A percentile compares a stretch with the other conserved stretches of the same genome.
phyloP scores from a whole-genome alignment of 2,888 invertebrate species.

The Pteria penguin region DNA sequence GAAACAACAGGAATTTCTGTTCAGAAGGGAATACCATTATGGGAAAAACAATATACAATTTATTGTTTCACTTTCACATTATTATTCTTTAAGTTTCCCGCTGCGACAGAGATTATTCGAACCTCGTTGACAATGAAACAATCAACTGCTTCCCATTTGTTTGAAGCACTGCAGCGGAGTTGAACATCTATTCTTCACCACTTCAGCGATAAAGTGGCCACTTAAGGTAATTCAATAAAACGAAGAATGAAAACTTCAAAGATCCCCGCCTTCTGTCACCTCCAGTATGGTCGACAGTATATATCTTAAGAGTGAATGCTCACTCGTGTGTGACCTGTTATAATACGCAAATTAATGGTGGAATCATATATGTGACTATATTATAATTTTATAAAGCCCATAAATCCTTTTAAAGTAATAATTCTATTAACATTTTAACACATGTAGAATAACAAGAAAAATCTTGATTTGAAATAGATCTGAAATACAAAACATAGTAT shows the following conservation, averaged over 20 bases:
- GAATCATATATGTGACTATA: too few relatives aligned
- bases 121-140: neutral
- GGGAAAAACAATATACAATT: neutral
- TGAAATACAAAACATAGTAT: too few relatives aligned
- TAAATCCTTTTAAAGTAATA: too few relatives aligned
- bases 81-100: neutral
- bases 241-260: constrained; percentile 15
- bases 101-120: neutral
- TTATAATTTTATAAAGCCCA: too few relatives aligned
- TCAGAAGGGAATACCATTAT: neutral
- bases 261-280: constrained; percentile 14
- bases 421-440: too few relatives aligned
- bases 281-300: neutral
- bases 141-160: neutral
- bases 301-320: too few relatives aligned
- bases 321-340: too few relatives aligned
- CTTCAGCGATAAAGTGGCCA: constrained; percentile 1
- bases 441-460: too few relatives aligned
- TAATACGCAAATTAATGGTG: too few relatives aligned
- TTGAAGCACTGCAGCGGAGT: neutral
- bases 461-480: too few relatives aligned
- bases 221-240: constrained; percentile 15
- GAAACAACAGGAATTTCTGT: neutral
- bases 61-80: neutral
- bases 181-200: neutral